Base-by-base conservation (phyloP, 92 coral and sea anemone species). In the Palythoa caribaeorum region DNA sequence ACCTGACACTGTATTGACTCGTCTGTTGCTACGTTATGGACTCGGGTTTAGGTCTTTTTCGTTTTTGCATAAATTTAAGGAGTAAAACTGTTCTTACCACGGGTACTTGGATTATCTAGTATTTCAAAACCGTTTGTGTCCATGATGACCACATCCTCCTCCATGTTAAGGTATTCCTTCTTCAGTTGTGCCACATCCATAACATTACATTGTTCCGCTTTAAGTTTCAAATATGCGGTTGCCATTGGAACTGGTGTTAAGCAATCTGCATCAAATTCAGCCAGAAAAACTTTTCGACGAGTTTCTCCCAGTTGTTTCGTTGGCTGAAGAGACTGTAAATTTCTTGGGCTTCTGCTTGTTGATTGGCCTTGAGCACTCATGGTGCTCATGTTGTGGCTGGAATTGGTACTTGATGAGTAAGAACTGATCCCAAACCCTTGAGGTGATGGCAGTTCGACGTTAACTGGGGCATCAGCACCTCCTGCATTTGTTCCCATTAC, bases 51-150 rank as follows among this genome's bases (percentile, higher is more conserved):
- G 44, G 14, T 70, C 36, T 70, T 70, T 6, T 28, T 28, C 6
- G 15, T 14, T 70, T 70, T 68, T 50, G 51, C 11, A 12, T 73
- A 3, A 39, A 47, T 15, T 44, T 10, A 73, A 73, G 3, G 78
- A 39, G 73, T 19, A 68, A 19, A 68, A 12, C 9, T 73, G 44
- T 35, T 37, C 89, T 62, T 76, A 75, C 89, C 83, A 1, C 83
- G 83, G 52, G 89, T 86, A 19, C 20, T 76, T 76, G 76, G 74
- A 76, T 62, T 86, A 16, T 86, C 89, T 0, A 55, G 17, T 13
- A 86, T 86, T 40, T 86, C 84, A 76, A 86, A 86, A 15, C 89
- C 89, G 14, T 62, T 54, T 3, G 38, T 86, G 74, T 86, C 89
- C 13, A 86, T 36, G 16, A 86, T 57, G 19, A 86, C 19, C 40